A percentile compares a stretch with the other conserved stretches of the same genome.
Conservation (phyloP, 2,888 invertebrate genomes). For the Apocheima hispidaria region DNA sequence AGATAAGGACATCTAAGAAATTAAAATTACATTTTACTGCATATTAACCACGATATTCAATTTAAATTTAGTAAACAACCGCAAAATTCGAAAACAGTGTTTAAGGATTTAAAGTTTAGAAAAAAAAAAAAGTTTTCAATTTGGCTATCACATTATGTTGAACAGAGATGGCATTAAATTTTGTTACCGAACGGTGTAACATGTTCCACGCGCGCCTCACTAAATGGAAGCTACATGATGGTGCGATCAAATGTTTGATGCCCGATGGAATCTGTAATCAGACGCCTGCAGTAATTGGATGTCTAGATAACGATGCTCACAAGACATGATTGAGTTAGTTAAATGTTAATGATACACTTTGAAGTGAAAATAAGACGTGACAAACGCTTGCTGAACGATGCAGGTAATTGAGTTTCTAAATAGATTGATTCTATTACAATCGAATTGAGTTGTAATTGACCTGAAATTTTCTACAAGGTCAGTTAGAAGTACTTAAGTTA, state of each 20-base stretch:
- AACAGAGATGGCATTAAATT: too few species aligned
- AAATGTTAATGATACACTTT: constrained; percentile 26
- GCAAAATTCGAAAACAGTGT: too few species aligned
- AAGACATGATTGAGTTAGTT: constrained; percentile 27
- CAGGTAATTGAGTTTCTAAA: neutral
- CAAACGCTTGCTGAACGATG: constrained; percentile 6
- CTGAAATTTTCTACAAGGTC: neutral
- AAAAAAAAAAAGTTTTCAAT: too few species aligned
- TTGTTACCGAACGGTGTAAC: constrained; percentile 10
- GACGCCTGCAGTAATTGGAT: constrained; percentile 26
- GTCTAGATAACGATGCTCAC: constrained; percentile 27
- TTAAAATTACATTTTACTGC: too few species aligned
- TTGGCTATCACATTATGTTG: too few species aligned
- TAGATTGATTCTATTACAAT: neutral
- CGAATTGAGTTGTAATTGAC: neutral
- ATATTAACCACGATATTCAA: too few species aligned
- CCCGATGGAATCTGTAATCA: constrained; percentile 35
- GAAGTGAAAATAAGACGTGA: constrained; percentile 14
- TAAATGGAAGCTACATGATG: constrained; percentile 25
- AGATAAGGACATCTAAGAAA: too few species aligned
- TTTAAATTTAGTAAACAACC: too few species aligned
- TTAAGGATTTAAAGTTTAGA: too few species aligned
- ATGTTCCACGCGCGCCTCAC: neutral
- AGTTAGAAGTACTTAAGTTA: neutral
- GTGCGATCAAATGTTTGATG: constrained; percentile 35